Evolutionary conservation across 2,888 invertebrate species (phyloP).

Genomic region (Spialia ferax): DNA sequence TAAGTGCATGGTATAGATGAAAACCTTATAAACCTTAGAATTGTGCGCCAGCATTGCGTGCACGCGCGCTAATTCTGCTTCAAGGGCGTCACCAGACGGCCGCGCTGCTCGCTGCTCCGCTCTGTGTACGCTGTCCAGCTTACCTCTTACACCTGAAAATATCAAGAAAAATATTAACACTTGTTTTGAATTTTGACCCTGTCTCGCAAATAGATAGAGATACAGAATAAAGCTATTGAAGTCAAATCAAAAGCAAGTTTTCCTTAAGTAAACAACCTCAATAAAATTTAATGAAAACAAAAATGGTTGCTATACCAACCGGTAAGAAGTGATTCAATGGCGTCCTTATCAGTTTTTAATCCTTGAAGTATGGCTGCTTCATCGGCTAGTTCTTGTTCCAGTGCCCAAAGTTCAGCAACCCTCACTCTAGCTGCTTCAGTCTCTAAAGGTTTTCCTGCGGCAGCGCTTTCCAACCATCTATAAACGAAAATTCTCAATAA

Average conservation of each 20-base stretch:
- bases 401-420: constrained; percentile 80
- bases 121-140: constrained; percentile 66
- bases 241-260: neutral
- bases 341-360: constrained; percentile 77
- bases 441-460: constrained; percentile 88
- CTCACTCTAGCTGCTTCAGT: constrained; percentile 79
- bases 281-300: too few relatives aligned
- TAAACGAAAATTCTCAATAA: neutral
- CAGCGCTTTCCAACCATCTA: constrained; percentile 92
- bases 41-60: constrained; percentile 95
- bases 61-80: constrained; percentile 93
- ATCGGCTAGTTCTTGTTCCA: constrained; percentile 81
- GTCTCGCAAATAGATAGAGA: too few relatives aligned
- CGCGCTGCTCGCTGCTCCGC: constrained; percentile 47
- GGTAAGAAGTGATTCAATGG: constrained; percentile 77
- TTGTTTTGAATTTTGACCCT: neutral
- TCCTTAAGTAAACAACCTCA: too few relatives aligned
- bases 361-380: constrained; percentile 81
- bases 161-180: neutral
- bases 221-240: neutral
- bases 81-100: constrained; percentile 78
- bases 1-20: constrained; percentile 86
- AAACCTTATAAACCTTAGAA: constrained; percentile 94
- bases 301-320: constrained; percentile 64
- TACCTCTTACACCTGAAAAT: constrained; percentile 70